Percentiles rank a stretch among this genome's conserved stretches.
Evolutionary conservation across 2,113 vertebrate genomes (phyloP).

Genomic region (Eretmochelys imbricata): DNA sequence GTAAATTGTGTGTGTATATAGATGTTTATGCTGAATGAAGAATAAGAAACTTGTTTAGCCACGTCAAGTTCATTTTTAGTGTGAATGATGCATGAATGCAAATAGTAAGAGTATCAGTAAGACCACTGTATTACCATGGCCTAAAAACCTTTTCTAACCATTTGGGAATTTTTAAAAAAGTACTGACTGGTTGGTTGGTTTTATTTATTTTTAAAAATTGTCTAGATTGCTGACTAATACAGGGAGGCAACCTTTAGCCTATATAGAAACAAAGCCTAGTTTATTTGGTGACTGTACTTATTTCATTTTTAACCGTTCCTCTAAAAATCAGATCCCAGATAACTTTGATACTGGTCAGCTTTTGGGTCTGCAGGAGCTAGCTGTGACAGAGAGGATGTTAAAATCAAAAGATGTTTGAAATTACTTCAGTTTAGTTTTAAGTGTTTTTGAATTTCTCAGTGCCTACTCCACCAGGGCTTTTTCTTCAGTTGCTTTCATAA

Average conservation of each 20-base stretch:
- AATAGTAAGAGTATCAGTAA: slow-evolving; percentile 54
- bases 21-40: not conserved
- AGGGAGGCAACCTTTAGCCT: not conserved
- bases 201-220: slow-evolving; percentile 14
- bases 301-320: not conserved
- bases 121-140: slow-evolving; percentile 35
- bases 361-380: not conserved
- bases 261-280: not conserved
- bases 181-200: slow-evolving; percentile 46
- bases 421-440: not conserved
- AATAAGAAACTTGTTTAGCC: slow-evolving; percentile 23
- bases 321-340: not conserved
- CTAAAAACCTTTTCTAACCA: slow-evolving; percentile 17
- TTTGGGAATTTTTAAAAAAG: slow-evolving; percentile 50
- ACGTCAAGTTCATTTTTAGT: not conserved
- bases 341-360: not conserved
- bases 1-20: not conserved
- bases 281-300: not conserved
- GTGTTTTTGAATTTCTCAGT: not conserved
- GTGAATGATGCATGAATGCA: slow-evolving; percentile 36
- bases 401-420: not conserved
- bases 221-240: slow-evolving; percentile 12
- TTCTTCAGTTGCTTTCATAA: not conserved
- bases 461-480: not conserved
- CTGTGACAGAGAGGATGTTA: not conserved